phyloP scores from a whole-genome alignment of 2,888 invertebrate genomes.

The Eumerus sabulonum region DNA sequence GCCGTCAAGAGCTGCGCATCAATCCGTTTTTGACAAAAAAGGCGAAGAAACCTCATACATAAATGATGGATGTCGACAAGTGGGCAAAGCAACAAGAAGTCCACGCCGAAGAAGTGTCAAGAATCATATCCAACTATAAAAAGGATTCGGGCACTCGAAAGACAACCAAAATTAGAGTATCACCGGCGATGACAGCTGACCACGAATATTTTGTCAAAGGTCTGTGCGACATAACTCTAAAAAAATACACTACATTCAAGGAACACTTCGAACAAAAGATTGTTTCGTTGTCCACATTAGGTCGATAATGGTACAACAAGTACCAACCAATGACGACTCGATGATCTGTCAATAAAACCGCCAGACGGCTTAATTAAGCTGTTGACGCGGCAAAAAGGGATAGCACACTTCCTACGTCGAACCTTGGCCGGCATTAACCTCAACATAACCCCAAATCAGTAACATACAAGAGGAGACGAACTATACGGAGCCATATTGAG shows the following conservation, averaged over 20 bases:
- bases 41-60: too few species aligned
- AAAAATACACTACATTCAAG: slow-evolving; percentile 2
- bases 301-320: neutral
- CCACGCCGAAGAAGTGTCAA: slow-evolving; percentile 1
- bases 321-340: neutral
- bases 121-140: slow-evolving; percentile 4
- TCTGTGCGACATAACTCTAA: neutral
- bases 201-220: slow-evolving; percentile 2
- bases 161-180: neutral
- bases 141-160: neutral
- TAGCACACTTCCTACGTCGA: neutral
- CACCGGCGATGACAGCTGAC: neutral
- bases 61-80: neutral
- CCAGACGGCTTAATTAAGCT: neutral
- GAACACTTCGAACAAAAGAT: slow-evolving; percentile 5
- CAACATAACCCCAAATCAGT: slow-evolving; percentile 8
- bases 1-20: too few species aligned
- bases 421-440: slow-evolving; percentile 1
- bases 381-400: neutral
- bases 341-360: neutral
- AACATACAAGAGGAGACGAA: too few species aligned
- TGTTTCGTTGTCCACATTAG: neutral
- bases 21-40: too few species aligned
- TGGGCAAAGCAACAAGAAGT: neutral
- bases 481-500: too few species aligned